phyloP scores from a whole-genome alignment of 1,140 invertebrate genomes.

The Leptinotarsa texana region DNA sequence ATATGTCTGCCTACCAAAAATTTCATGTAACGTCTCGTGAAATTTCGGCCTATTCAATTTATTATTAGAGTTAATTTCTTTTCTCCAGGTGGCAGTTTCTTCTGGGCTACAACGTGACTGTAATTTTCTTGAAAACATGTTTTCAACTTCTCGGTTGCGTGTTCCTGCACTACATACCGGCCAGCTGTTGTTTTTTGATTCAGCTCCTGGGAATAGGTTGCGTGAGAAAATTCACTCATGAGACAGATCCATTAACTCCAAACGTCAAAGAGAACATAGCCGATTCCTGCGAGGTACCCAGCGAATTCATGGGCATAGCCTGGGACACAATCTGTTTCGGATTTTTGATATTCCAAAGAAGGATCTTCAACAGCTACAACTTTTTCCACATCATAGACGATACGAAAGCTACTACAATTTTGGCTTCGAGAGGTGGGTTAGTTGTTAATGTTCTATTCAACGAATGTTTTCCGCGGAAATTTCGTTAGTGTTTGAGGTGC shows the following conservation, averaged over 20 bases:
- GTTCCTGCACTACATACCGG: constrained; percentile 69
- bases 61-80: background rate
- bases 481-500: background rate
- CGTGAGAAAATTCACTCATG: constrained; percentile 68
- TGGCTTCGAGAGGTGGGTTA: constrained; percentile 78
- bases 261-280: constrained; percentile 29
- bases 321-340: constrained; percentile 96
- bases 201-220: constrained; percentile 91
- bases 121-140: constrained; percentile 84
- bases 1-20: too few species aligned
- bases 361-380: constrained; percentile 93
- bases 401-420: constrained; percentile 88
- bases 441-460: too few species aligned
- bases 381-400: constrained; percentile 95
- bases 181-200: constrained; percentile 82
- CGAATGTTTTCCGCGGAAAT: too few species aligned
- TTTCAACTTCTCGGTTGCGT: constrained; percentile 90
- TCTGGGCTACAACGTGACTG: constrained; percentile 85
- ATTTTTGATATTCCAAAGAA: constrained; percentile 86
- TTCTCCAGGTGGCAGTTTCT: constrained; percentile 85
- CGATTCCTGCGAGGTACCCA: constrained; percentile 68
- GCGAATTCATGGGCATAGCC: constrained; percentile 81
- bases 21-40: too few species aligned
- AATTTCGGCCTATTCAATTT: too few species aligned
- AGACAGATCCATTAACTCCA: constrained; percentile 8